Conservation (phyloP, 2,113 vertebrate genomes). For the Toxotes jaculatrix region DNA sequence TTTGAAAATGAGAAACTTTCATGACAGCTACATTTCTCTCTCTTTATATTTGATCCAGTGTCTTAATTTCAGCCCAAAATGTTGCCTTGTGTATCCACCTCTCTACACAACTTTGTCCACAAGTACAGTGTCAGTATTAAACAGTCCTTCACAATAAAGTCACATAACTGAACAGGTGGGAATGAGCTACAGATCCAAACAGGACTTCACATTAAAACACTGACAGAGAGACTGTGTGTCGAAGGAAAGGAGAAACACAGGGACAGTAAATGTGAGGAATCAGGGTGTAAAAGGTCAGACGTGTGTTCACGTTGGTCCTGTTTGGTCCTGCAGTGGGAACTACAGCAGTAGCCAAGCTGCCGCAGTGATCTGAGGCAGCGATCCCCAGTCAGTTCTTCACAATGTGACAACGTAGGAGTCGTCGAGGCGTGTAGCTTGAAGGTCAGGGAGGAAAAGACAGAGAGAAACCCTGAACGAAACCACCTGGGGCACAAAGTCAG, state of each 20-base stretch:
- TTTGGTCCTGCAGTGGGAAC: slow-evolving; percentile 6
- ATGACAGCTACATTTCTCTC: not conserved
- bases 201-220: not conserved
- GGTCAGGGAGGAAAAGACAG: not conserved
- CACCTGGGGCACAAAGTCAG: not conserved
- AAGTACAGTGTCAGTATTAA: not conserved
- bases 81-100: not conserved
- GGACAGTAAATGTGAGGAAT: not conserved
- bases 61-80: slow-evolving; percentile 2
- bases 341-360: not conserved
- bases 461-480: not conserved
- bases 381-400: slow-evolving; percentile 12
- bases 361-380: not conserved
- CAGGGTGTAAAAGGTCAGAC: not conserved
- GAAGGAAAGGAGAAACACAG: not conserved
- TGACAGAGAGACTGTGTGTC: not conserved
- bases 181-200: fast-evolving
- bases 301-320: not conserved
- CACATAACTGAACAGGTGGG: not conserved
- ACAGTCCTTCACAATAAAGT: slow-evolving; percentile 9
- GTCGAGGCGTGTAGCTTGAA: not conserved
- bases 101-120: not conserved
- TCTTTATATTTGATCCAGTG: not conserved
- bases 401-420: slow-evolving; percentile 2
- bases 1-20: not conserved